A percentile compares a stretch with the other conserved stretches of the same genome.
phyloP scores from a whole-genome alignment of 1,140 invertebrate species.

The Microplitis mediator region DNA sequence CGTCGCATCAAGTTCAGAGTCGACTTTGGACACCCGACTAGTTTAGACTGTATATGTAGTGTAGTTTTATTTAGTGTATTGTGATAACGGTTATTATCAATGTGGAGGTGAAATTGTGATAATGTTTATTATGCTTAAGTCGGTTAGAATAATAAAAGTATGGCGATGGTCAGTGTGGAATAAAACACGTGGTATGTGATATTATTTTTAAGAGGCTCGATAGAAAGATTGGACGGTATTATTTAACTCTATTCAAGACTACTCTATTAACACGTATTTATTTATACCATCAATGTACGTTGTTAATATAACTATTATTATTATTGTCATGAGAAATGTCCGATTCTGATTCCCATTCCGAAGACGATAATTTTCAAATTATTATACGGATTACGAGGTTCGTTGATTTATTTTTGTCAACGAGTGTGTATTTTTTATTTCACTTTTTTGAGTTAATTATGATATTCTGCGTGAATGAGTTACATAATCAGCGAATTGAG shows the following conservation, averaged over 20 bases:
- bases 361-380: conserved; percentile 20
- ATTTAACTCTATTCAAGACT: too few relatives aligned
- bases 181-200: background rate
- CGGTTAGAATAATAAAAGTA: too few relatives aligned
- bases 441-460: too few relatives aligned
- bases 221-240: conserved; percentile 3
- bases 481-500: too few relatives aligned
- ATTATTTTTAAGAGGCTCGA: conserved; percentile 10
- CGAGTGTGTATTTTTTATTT: background rate
- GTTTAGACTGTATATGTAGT: background rate
- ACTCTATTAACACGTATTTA: conserved; percentile 1
- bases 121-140: too few relatives aligned
- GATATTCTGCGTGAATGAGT: too few relatives aligned
- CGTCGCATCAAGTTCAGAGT: conserved; percentile 8
- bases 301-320: background rate
- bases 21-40: conserved; percentile 15
- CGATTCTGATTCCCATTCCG: background rate
- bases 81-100: background rate
- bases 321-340: background rate
- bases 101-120: background rate
- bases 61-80: background rate
- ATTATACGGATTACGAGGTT: conserved; percentile 24
- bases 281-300: background rate
- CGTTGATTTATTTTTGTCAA: conserved; percentile 5
- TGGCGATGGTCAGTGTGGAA: too few relatives aligned